A percentile compares a stretch with the other conserved stretches of the same genome.
Conservation (phyloP, 2,888 invertebrate species). For the Sesamia inferens region DNA sequence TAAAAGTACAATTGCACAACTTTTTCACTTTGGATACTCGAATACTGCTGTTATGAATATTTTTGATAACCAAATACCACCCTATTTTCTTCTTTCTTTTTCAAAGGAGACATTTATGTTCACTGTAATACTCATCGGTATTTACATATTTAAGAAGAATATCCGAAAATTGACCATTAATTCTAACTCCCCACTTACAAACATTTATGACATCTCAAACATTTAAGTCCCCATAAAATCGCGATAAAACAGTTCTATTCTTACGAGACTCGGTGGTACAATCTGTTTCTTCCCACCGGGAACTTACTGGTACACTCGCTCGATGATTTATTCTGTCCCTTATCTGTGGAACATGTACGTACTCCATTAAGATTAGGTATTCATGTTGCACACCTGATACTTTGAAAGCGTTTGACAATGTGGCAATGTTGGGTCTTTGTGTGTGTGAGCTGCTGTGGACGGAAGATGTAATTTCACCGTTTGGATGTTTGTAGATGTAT, state of each 20-base stretch:
- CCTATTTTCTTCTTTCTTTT: too few species aligned
- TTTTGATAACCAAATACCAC: too few species aligned
- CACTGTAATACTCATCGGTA: background rate
- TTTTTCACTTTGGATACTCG: too few species aligned
- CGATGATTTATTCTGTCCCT: constrained; percentile 86
- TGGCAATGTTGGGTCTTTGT: constrained; percentile 53
- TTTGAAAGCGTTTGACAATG: constrained; percentile 79
- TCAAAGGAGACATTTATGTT: background rate
- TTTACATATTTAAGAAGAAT: background rate
- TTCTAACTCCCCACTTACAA: constrained; percentile 50
- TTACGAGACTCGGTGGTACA: constrained; percentile 68
- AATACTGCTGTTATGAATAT: too few species aligned
- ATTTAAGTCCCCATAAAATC: constrained; percentile 66
- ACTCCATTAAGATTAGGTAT: constrained; percentile 89
- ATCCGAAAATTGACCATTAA: background rate
- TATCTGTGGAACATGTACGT: constrained; percentile 79
- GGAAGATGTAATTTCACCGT: constrained; percentile 45
- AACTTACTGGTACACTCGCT: constrained; percentile 80
- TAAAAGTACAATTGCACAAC: background rate
- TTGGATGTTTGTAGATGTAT: constrained; percentile 16
- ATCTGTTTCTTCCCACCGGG: constrained; percentile 86
- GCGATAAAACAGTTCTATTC: constrained; percentile 65
- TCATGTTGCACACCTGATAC: constrained; percentile 88
- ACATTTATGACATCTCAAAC: constrained; percentile 69
- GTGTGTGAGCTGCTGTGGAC: constrained; percentile 34